Base-by-base conservation (phyloP, 2,888 invertebrate species). In the Agapostemon virescens region DNA sequence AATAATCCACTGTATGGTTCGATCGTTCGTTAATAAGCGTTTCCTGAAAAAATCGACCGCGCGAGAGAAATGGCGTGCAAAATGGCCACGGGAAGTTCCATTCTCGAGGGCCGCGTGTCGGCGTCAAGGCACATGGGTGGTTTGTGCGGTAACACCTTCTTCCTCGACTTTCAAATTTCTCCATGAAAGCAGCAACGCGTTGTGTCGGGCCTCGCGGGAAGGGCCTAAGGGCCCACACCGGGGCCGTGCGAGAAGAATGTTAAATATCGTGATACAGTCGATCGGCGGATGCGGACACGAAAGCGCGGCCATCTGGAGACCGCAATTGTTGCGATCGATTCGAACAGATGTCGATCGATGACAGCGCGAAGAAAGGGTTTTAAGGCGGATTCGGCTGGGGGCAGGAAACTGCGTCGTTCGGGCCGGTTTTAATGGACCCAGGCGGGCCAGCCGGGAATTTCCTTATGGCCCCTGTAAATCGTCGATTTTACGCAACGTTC, bases 191-290 rank as follows among this genome's bases (percentile, higher is more conserved):
- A 36, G 87, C n/a, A n/a, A n/a, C n/a, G n/a, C 88, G 87, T 89
- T 85, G 89, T 91, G 90, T 89, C 86, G 82, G 87, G 87, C 79
- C 79, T 85, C 49, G 49, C 49, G n/a, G n/a, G 49, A n/a, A n/a
- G 49, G n/a, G 9, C n/a, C 87, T 88, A 88, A 88, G 87, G 84
- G 79, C 82, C 72, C 67, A 77, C 82, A 70, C 82, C 74, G 78
- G 84, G 84, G 79, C 77, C 80, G 77, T 87, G 82, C 83, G 81
- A 79, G 85, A 79, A 78, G 86, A 88, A 88, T 88, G 79, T 84
- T 85, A 86, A 89, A 79, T 84, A 87, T 86, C 20, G 49, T 11
- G 11, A 49, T 49, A 49, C n/a, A 11, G n/a, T n/a, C n/a, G 11
- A 49, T 49, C 49, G 79, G 84, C 55, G 26, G 55, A 26, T 26